phyloP scores from a whole-genome alignment of 1,140 invertebrate genomes.

The Brachionus plicatilis region DNA sequence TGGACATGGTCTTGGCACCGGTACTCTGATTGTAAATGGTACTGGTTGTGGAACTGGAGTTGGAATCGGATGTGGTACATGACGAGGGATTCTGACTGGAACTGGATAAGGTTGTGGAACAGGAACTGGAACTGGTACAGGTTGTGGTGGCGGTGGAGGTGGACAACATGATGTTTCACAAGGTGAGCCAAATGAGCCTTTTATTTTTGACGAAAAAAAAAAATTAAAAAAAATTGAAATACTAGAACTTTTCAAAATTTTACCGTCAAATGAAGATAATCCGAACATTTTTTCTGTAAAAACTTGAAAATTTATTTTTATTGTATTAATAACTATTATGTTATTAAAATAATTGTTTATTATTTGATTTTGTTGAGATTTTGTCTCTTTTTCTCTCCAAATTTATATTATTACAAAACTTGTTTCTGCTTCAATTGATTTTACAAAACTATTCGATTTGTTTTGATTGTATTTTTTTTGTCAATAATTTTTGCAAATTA shows the following conservation, averaged over 20 bases:
- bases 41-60: not conserved
- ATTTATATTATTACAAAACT: not conserved
- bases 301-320: not conserved
- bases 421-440: not conserved
- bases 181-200: not conserved
- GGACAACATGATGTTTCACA: not conserved
- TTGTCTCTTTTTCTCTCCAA: not conserved
- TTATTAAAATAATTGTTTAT: not conserved
- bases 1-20: not conserved
- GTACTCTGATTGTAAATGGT: not conserved
- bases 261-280: not conserved
- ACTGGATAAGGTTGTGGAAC: not conserved
- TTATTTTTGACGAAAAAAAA: too few species aligned
- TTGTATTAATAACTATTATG: too few species aligned
- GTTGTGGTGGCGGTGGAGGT: not conserved
- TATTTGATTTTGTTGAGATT: not conserved
- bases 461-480: not conserved
- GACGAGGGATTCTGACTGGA: not conserved
- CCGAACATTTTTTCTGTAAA: not conserved
- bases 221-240: too few species aligned
- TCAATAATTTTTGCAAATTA: not conserved
- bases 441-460: not conserved
- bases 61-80: not conserved
- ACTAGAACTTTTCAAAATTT: too few species aligned
- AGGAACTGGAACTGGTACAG: conserved; percentile 13